Conservation (phyloP, 35 echinoderm and acorn worm genomes). For the Antedon bifida region DNA sequence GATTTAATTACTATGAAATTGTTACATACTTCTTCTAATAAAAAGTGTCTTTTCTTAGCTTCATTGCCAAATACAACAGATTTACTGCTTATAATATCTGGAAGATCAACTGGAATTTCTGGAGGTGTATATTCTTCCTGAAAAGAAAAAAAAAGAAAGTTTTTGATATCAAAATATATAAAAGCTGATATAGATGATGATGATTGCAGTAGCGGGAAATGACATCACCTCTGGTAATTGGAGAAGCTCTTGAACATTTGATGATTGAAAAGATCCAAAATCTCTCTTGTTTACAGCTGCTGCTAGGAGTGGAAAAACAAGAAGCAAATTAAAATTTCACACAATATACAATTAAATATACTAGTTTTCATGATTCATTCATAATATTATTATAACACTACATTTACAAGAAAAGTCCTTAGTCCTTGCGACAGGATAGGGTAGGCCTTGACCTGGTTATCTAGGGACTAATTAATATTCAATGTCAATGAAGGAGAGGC, state of each 20-base stretch:
- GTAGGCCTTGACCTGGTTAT: too few relatives aligned
- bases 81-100: slow-evolving; percentile 13
- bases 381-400: too few relatives aligned
- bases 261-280: slow-evolving; percentile 67
- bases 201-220: not conserved
- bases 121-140: slow-evolving; percentile 50
- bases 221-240: slow-evolving; percentile 32
- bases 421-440: too few relatives aligned
- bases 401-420: too few relatives aligned
- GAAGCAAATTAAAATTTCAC: not conserved
- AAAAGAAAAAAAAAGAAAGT: not conserved
- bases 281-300: slow-evolving; percentile 27
- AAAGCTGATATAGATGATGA: too few relatives aligned
- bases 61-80: slow-evolving; percentile 9
- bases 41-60: slow-evolving; percentile 33
- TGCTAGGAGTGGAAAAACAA: not conserved
- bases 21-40: slow-evolving; percentile 18
- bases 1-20: not conserved
- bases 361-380: too few relatives aligned
- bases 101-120: slow-evolving; percentile 22
- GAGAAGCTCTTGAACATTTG: slow-evolving; percentile 50
- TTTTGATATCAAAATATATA: too few relatives aligned
- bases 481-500: too few relatives aligned
- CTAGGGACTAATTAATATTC: too few relatives aligned
- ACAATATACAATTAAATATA: not conserved